A percentile compares a stretch with the other conserved stretches of the same genome.
These are phyloP conservation scores for Phenganax stokvisi DNA, from an alignment of 92 coral and sea anemone genomes.

Conservation along the genomic window DNA sequence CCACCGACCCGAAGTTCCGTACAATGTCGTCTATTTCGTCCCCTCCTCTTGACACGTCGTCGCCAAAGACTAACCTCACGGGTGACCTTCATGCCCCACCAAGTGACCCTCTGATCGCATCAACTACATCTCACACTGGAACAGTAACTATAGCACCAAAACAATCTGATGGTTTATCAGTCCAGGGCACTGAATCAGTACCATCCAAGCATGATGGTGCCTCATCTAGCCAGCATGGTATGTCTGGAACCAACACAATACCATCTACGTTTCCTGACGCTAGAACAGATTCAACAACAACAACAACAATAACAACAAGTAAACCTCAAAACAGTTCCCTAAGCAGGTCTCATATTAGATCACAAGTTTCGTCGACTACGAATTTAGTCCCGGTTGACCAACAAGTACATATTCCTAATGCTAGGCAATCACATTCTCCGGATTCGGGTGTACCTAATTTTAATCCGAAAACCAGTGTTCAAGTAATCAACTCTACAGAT, in stretches of 20 bases:
- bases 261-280: not conserved
- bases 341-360: not conserved
- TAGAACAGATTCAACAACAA: not conserved
- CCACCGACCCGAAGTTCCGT: conserved; percentile 24
- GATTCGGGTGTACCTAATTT: not conserved
- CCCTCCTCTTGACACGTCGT: conserved; percentile 33
- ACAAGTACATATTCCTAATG: not conserved
- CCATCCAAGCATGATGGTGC: not conserved
- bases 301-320: not conserved
- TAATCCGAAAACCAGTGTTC: not conserved
- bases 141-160: not conserved
- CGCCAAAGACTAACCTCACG: conserved; percentile 20
- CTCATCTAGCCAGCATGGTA: not conserved
- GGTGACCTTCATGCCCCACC: no score
- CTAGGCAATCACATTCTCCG: not conserved
- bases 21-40: conserved; percentile 17
- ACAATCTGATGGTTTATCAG: not conserved
- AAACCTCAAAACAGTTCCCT: not conserved
- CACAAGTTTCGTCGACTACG: not conserved
- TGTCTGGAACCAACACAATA: not conserved
- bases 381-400: not conserved
- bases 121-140: not conserved
- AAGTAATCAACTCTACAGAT: not conserved
- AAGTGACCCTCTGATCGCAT: not conserved
- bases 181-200: not conserved